Evolutionary conservation across 2,888 invertebrate genomes (phyloP).

Genomic region (Epistrophe eligans): DNA sequence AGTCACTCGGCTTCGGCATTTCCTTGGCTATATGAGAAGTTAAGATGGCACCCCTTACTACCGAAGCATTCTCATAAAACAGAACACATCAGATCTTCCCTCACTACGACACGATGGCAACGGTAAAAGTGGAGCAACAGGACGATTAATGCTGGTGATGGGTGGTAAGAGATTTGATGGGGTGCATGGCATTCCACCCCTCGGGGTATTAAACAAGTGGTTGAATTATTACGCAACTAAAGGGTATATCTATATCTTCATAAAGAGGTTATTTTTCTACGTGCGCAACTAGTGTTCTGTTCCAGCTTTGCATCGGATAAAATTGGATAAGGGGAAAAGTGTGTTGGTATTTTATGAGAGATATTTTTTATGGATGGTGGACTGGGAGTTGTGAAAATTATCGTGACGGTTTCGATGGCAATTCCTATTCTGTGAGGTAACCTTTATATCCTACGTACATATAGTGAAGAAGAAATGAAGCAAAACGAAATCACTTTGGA

Average conservation of each 20-base stretch:
- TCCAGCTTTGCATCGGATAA: slow-evolving; percentile 52
- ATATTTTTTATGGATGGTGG: neutral
- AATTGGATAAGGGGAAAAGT: slow-evolving; percentile 64
- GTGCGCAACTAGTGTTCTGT: slow-evolving; percentile 68
- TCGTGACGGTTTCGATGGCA: neutral
- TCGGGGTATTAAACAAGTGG: slow-evolving; percentile 29
- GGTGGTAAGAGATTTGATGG: slow-evolving; percentile 7
- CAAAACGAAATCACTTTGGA: slow-evolving; percentile 41
- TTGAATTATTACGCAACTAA: slow-evolving; percentile 65
- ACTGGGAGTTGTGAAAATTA: neutral
- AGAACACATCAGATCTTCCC: slow-evolving; percentile 11
- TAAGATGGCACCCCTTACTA: slow-evolving; percentile 2
- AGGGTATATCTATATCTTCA: slow-evolving; percentile 14
- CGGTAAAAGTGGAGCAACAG: slow-evolving; percentile 52
- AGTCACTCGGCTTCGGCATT: slow-evolving; percentile 38
- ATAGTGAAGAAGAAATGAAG: slow-evolving; percentile 1
- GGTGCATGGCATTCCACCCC: slow-evolving; percentile 10
- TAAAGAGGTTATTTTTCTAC: slow-evolving; percentile 31
- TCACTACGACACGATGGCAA: neutral
- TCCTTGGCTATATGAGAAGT: slow-evolving; percentile 42
- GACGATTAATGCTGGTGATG: slow-evolving; percentile 36
- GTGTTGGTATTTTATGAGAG: neutral
- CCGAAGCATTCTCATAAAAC: neutral
- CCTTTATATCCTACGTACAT: too few relatives aligned
- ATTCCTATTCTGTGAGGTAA: neutral